Base-by-base conservation (phyloP, 2,113 vertebrate species). In the Corythornis vintsioides region DNA sequence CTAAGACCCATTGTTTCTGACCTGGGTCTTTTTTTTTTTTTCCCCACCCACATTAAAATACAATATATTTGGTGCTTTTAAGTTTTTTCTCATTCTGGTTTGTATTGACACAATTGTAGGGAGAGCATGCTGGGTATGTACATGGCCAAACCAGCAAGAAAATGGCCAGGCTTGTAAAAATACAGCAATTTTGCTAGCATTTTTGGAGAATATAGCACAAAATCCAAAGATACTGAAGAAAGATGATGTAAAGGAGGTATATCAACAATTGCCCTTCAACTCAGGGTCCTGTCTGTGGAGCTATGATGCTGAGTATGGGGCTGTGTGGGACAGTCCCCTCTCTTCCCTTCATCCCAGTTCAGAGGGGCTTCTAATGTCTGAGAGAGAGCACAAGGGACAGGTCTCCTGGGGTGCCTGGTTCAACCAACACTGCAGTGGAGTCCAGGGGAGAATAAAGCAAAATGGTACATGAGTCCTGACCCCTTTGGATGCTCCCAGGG, bases 401-500 rank as follows among this genome's bases (percentile, higher is more conserved):
- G n/a, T 6, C 33, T 33, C 25, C 24, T 2, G 6, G 13, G 24
- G 10, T 24, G 52, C 29, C n/a, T 6, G 3, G 7, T 48, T 63
- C 82, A 55, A 77, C 19, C 47, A 63, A 26, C 3, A 1, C 9
- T 10, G 11, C 10, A 2, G 64, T 38, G 80, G 64, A 61, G 28
- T 48, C 61, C 43, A 43, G 33, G 70, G 56, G n/a, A 66, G 47
- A 59, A 61, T 20, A 14, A 72, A 65, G 55, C 1, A 1, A 25
- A 83, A 29, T 0, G 5, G 9, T 6, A 14, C 1, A 3, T 50
- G 56, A 73, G 15, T 22, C 17, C 24, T 48, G 59, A 67, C 53
- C 55, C 0, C 0, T 28, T 56, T 0, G 4, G 56, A 3, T 42
- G 31, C 21, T 65, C 43, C 52, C 1, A 2, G 35, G n/a, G 16